Base-by-base conservation (phyloP, 2,113 vertebrate species). In the Rhipidura dahli region DNA sequence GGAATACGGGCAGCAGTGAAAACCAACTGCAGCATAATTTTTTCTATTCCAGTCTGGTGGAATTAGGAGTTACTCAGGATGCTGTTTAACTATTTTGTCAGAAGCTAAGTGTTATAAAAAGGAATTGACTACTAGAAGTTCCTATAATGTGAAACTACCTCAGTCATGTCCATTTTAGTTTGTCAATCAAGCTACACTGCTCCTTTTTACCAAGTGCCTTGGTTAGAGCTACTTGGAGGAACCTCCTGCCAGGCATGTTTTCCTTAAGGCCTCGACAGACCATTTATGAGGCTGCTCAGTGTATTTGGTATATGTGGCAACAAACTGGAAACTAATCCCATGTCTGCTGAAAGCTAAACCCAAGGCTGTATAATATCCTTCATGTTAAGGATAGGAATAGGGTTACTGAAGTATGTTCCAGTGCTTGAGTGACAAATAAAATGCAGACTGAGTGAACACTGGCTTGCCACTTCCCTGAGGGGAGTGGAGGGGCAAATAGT, bases 361-460 rank as follows among this genome's bases (percentile, higher is more conserved):
- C 89, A 35, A 86, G 95, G 91, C 96, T 96, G 84, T 77, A 40
- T 78, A 95, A 87, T 69, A 94, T 50, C 68, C 86, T 93, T 97
- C 90, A 56, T 50, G 70, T 76, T 83, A 72, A 79, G 76, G 76
- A 42, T 2, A 81, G 86, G 88, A 93, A 63, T 81, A 72, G 79
- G 17, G 60, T 94, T 91, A 56, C 87, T 83, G 59, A 93, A 89
- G 68, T 86, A 95, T 92, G 94, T 95, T 96, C 89, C 89, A 89
- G 76, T 81, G 76, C 90, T 77, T 76, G 83, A 87, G 88, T 60
- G 85, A 65, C 45, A 91, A 60, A 87, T 70, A 71, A 95, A 89
- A 91, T 9, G 45, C 40, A 88, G 82, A 44, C 39, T 30, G 92
- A 85, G 70, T n/a, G 90, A 78, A 71, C 49, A 49, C 73, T 80